Conservation (phyloP, 2,888 invertebrate species). For the Chirona hameri region DNA sequence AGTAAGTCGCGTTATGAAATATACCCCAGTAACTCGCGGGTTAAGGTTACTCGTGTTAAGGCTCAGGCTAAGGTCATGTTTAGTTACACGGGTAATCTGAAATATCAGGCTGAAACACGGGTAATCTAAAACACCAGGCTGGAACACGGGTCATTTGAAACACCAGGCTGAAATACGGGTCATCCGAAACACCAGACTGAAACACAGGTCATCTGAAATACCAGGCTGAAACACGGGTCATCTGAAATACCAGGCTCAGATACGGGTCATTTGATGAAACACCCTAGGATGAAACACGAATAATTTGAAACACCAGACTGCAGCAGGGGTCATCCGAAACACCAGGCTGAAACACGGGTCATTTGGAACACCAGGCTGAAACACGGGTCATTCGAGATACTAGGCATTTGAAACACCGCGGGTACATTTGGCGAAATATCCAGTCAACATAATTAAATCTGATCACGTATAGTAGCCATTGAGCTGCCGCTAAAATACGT, state of each 20-base stretch:
- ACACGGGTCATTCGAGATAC: constrained; percentile 48
- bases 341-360: constrained; percentile 59
- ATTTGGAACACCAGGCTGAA: constrained; percentile 61
- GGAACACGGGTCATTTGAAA: constrained; percentile 40
- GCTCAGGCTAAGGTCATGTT: too few relatives aligned
- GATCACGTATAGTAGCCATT: too few relatives aligned
- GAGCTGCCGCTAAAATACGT: too few relatives aligned
- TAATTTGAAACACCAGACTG: constrained; percentile 78
- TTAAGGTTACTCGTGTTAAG: too few relatives aligned
- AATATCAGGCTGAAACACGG: constrained; percentile 60
- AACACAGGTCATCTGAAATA: constrained; percentile 34
- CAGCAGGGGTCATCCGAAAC: constrained; percentile 49
- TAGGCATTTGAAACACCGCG: constrained; percentile 46
- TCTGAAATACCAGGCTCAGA: too few relatives aligned
- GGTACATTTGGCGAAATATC: too few relatives aligned
- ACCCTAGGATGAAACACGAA: too few relatives aligned
- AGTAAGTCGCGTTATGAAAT: too few relatives aligned
- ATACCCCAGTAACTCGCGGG: too few relatives aligned
- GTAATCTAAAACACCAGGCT: constrained; percentile 58
- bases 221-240: neutral
- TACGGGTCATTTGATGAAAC: too few relatives aligned
- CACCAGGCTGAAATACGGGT: neutral
- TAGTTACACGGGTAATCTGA: too few relatives aligned
- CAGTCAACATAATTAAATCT: too few relatives aligned
- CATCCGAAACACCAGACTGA: constrained; percentile 50